Evolutionary conservation across 2,113 vertebrate species (phyloP), one percentile per base, ranked within the genome.

Genomic region (Trogon melanurus): DNA sequence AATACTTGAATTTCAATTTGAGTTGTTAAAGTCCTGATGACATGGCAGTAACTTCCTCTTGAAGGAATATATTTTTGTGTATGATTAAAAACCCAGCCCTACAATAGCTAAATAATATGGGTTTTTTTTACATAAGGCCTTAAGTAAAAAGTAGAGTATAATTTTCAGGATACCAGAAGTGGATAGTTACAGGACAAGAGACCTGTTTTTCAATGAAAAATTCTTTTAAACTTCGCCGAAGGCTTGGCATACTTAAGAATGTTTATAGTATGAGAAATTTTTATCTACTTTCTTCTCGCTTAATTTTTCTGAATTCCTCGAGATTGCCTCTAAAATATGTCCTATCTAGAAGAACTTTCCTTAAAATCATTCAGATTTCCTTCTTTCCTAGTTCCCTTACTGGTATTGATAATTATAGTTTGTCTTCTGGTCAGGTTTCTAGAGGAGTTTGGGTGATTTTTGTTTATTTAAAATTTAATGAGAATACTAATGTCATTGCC

Each of bases 391-490:
- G 14, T 48, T 86, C 30, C 6, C 14, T 22, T 60, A 34, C 2
- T 23, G 21, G 5, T 20, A 25, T 41, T 76, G 48, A 64, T 53
- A 73, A 11, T 11, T n/a, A 5, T 20, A 23, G 15, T 81, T 94
- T 91, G 4, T 61, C 84, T 85, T 79, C 72, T 89, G 13, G 25
- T 69, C 44, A 72, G 25, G 4, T 56, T 95, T 62, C 93, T 93
- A 22, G 11, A 88, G 34, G 22, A 45, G 1, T 58, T 85, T 34
- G 16, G 15, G 3, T 88, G 57, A 96, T 93, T 95, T 75, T 62
- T 91, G 10, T 94, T 97, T 96, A 88, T 95, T 96, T 30, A 94
- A 89, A 79, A 94, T 93, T 75, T 95, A 97, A 94, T 94, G 51
- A 58, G 78, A 94, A 92, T 84, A 27, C 10, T 92, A 92, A 94